Evolutionary conservation across 2,888 invertebrate genomes (phyloP).

Genomic region (Graphium colonna): DNA sequence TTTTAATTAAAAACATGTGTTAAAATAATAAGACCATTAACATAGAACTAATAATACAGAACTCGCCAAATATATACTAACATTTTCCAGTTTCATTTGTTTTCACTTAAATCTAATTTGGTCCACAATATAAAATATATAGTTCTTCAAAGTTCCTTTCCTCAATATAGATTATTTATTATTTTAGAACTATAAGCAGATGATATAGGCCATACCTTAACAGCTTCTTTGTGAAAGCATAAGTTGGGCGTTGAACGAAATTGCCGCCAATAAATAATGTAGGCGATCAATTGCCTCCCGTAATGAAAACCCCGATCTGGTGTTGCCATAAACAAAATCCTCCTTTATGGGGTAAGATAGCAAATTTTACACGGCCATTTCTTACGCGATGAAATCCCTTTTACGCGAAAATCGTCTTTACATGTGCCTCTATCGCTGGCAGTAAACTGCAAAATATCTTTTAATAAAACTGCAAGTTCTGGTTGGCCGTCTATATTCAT

Average conservation of each 20-base stretch:
- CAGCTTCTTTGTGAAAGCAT: slow-evolving; percentile 14
- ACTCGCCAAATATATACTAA: too few species aligned
- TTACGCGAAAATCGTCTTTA: slow-evolving; percentile 46
- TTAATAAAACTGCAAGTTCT: slow-evolving; percentile 34
- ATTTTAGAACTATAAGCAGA: slow-evolving; percentile 10
- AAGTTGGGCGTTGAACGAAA: slow-evolving; percentile 41
- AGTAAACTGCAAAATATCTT: slow-evolving; percentile 26
- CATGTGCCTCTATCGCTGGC: slow-evolving; percentile 36
- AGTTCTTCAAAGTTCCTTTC: too few species aligned
- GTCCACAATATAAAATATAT: too few species aligned
- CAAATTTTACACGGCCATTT: slow-evolving; percentile 59
- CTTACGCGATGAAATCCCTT: slow-evolving; percentile 43
- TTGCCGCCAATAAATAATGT: slow-evolving; percentile 67
- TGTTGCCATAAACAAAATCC: slow-evolving; percentile 74
- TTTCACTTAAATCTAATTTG: too few species aligned
- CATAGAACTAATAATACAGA: too few species aligned
- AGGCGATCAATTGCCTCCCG: slow-evolving; percentile 60
- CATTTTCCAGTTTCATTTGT: too few species aligned
- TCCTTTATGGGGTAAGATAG: slow-evolving; percentile 67
- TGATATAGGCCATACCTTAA: slow-evolving; percentile 15
- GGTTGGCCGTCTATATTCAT: neutral
- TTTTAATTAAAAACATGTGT: too few species aligned
- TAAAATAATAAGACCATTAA: too few species aligned
- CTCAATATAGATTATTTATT: slow-evolving; percentile 9
- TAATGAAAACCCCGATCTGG: slow-evolving; percentile 65